Evolutionary conservation across 2,888 invertebrate genomes (phyloP), one percentile per base, ranked within the genome.

Genomic region (Caenorhabditis sp.): DNA sequence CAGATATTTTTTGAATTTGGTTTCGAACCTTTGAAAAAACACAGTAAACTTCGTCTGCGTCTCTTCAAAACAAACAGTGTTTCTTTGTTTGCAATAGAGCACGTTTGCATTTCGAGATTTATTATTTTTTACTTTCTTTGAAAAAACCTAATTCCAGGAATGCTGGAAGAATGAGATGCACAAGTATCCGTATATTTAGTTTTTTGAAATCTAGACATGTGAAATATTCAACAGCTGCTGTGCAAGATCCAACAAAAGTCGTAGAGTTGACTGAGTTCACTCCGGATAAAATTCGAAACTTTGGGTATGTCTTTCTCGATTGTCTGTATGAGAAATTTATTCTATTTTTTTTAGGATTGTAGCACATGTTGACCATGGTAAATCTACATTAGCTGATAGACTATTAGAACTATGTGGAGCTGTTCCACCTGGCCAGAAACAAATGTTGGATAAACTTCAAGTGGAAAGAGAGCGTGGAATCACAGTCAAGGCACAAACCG

Each of bases 291-390:
- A 94, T 95, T 54, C 91, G 96, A 67, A 97, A 97, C 89, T 96
- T 97, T 54, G 76, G 80, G 77, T 74, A 26, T 52, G 12, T 12
- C 12, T 26, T 12, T 52, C 8, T 23, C 21, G 27, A 21, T 27
- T 17, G 21, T 61, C 52, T 53, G 14, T 4, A 26, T 49, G 49
- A 17, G 20, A 59, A 36, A 20, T 27, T 58, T 23, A 25, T 43
- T 38, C n/a, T n/a, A 14, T 12, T 53, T 8, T 60, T 89, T 96
- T 96, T 57, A 76, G 95, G 89, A 97, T 99, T 85, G 95, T 99
- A 76, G 97, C 97, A n/a, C 97, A 99, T 89, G 94, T 99, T 1
- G 97, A 99, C 89, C 97, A 97, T 90, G 97, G 97, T 0, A 99
- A 99, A 90, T 95, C 95, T 89, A 99, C 97, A 0, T 89, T 99